phyloP scores from a whole-genome alignment of 2,797 vertebrate genomes.

The Characodon lateralis region DNA sequence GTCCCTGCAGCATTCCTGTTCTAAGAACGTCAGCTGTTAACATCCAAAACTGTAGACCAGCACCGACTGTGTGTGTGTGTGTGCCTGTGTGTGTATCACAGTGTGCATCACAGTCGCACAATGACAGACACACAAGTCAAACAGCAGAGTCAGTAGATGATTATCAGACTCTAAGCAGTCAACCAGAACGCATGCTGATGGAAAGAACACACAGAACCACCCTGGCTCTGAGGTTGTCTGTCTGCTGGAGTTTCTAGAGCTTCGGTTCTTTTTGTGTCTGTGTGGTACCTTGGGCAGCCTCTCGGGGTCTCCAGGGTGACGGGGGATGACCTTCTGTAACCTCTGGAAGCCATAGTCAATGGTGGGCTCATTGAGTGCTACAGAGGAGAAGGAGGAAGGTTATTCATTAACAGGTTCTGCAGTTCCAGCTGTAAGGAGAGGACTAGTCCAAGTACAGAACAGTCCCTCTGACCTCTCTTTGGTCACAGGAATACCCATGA shows the following conservation, averaged over 20 bases:
- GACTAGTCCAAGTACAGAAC: not conserved
- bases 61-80: not conserved
- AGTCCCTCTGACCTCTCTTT: no score
- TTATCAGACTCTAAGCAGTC: constrained; percentile 54
- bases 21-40: not conserved
- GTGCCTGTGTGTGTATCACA: not conserved
- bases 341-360: constrained; percentile 98
- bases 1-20: not conserved
- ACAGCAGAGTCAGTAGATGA: constrained; percentile 60
- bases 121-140: constrained; percentile 19
- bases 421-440: not conserved
- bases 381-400: not conserved
- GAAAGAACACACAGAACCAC: constrained; percentile 37
- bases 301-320: constrained; percentile 97
- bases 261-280: constrained; percentile 37
- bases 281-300: constrained; percentile 93
- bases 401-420: not conserved
- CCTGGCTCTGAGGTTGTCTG: not conserved
- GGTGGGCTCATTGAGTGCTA: constrained; percentile 96
- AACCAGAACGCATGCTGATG: constrained; percentile 86
- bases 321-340: constrained; percentile 98
- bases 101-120: not conserved
- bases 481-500: not conserved
- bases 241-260: not conserved
- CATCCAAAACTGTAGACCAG: not conserved